phyloP scores from a whole-genome alignment of 1,140 invertebrate genomes.

The Mamestra configurata region DNA sequence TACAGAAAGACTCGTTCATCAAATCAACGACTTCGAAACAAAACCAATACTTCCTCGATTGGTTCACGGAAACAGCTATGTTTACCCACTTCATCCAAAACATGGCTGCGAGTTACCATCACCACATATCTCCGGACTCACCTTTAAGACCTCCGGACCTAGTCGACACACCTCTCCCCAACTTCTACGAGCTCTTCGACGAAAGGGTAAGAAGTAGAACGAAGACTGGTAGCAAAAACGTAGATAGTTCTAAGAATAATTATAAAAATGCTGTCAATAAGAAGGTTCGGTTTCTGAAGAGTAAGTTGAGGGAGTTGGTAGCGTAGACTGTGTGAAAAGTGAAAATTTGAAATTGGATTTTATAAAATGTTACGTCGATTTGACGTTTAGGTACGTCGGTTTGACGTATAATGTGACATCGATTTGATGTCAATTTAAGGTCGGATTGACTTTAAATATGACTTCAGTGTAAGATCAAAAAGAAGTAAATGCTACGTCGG shows the following conservation, averaged over 20 bases:
- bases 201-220: slow-evolving; percentile 72
- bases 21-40: slow-evolving; percentile 89
- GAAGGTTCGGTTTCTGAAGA: slow-evolving; percentile 82
- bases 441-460: too few relatives aligned
- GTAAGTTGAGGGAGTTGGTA: slow-evolving; percentile 83
- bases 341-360: too few relatives aligned
- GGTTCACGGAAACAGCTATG: slow-evolving; percentile 95
- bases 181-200: slow-evolving; percentile 85
- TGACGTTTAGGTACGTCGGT: too few relatives aligned
- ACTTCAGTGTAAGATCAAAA: too few relatives aligned
- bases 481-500: too few relatives aligned
- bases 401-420: too few relatives aligned
- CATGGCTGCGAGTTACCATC: slow-evolving; percentile 65
- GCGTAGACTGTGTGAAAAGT: slow-evolving; percentile 62
- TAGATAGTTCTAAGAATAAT: slow-evolving; percentile 65
- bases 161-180: slow-evolving; percentile 76
- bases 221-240: slow-evolving; percentile 54
- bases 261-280: slow-evolving; percentile 83
- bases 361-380: background rate
- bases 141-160: slow-evolving; percentile 49
- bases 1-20: slow-evolving; percentile 90
- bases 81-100: slow-evolving; percentile 88
- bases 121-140: slow-evolving; percentile 2
- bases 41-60: slow-evolving; percentile 92
- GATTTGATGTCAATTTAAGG: too few relatives aligned